A percentile compares a stretch with the other conserved stretches of the same genome.
Evolutionary conservation across 2,797 vertebrate species (phyloP).

Genomic region (Lagorchestes hirsutus): DNA sequence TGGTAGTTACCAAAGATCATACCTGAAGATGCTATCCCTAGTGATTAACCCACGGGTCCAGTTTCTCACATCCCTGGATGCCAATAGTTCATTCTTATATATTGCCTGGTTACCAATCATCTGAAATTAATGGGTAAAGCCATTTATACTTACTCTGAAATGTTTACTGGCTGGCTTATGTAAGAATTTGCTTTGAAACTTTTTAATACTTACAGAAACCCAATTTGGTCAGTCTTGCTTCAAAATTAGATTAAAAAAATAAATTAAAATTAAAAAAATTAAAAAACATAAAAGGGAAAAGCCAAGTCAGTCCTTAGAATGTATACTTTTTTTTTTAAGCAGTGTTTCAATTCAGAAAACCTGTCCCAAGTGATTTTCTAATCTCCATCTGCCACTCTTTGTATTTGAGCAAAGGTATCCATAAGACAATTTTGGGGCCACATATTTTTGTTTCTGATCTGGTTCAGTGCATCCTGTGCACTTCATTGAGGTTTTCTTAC

Average conservation of each 20-base stretch:
- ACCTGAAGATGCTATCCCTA: conserved; percentile 83
- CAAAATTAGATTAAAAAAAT: background rate
- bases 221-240: background rate
- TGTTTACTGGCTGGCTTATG: background rate
- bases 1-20: background rate
- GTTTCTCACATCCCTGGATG: conserved; percentile 59
- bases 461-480: no score
- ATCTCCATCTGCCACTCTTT: background rate
- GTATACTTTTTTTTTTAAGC: background rate
- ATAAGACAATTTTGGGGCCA: background rate
- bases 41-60: conserved; percentile 76
- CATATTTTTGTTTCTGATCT: background rate
- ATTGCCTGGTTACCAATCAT: conserved; percentile 56
- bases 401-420: background rate
- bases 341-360: background rate
- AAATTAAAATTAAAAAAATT: no score
- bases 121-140: conserved; percentile 50
- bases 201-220: background rate
- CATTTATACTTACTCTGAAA: background rate
- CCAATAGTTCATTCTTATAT: conserved; percentile 81
- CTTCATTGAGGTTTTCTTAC: no score
- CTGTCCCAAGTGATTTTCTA: background rate
- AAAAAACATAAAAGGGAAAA: background rate
- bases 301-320: background rate
- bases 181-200: background rate